Percentiles rank a stretch among this genome's conserved stretches.
phyloP scores from a whole-genome alignment of 2,888 invertebrate species.

The Cyclophora punctaria region DNA sequence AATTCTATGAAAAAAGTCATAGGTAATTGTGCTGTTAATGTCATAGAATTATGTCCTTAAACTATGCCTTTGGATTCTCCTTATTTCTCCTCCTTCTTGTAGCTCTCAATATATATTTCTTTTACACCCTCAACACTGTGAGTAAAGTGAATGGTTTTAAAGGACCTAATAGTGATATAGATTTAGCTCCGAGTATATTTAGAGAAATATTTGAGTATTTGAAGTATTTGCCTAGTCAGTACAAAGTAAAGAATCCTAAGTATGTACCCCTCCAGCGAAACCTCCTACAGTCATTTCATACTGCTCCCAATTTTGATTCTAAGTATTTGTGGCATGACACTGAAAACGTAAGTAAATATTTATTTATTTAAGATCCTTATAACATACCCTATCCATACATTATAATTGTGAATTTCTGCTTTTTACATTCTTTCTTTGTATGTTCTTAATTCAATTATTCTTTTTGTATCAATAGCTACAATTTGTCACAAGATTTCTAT shows the following conservation, averaged over 20 bases:
- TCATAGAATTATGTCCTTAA: conserved; percentile 49
- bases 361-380: neutral
- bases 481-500: too few relatives aligned
- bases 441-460: too few relatives aligned
- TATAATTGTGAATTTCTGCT: too few relatives aligned
- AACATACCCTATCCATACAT: too few relatives aligned
- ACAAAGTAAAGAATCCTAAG: conserved; percentile 48
- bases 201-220: conserved; percentile 57
- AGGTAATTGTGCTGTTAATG: neutral
- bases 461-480: too few relatives aligned
- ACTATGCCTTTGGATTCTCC: conserved; percentile 64
- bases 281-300: conserved; percentile 53
- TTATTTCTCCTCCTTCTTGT: conserved; percentile 57
- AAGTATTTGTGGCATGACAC: conserved; percentile 42
- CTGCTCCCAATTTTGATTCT: conserved; percentile 31
- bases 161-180: conserved; percentile 41
- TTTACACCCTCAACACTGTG: conserved; percentile 50
- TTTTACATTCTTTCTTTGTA: neutral
- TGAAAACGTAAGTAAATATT: conserved; percentile 44
- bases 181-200: conserved; percentile 37
- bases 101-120: conserved; percentile 60
- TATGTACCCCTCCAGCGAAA: conserved; percentile 39
- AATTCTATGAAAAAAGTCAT: too few relatives aligned
- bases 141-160: conserved; percentile 35
- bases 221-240: conserved; percentile 54